Evolutionary conservation across 2,113 vertebrate genomes (phyloP).

Genomic region (Rattus rattus): DNA sequence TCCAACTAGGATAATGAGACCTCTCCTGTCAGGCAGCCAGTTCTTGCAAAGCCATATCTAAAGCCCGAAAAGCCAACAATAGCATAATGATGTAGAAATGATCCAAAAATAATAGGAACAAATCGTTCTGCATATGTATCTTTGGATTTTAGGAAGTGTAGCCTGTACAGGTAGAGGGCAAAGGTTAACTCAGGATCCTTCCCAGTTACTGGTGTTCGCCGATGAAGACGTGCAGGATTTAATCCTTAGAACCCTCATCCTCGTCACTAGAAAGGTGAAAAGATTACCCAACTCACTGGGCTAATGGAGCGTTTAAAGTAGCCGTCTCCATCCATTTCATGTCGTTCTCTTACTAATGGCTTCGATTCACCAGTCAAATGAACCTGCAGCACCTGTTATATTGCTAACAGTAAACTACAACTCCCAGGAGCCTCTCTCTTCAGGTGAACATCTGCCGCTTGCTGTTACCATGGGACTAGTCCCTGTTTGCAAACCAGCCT

Average conservation of each 20-base stretch:
- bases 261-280: neutral
- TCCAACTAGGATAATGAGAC: slow-evolving; percentile 39
- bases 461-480: neutral
- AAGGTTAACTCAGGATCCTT: neutral
- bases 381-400: neutral
- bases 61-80: neutral
- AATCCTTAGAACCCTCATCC: neutral
- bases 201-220: neutral
- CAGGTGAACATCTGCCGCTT: neutral
- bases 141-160: neutral
- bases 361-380: slow-evolving; percentile 24
- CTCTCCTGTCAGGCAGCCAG: neutral
- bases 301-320: slow-evolving; percentile 10
- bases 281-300: neutral
- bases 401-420: neutral
- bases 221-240: neutral
- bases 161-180: neutral
- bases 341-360: neutral
- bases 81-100: neutral
- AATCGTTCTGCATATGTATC: neutral
- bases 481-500: slow-evolving; percentile 1
- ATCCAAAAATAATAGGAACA: neutral
- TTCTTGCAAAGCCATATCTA: neutral
- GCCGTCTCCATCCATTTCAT: neutral
- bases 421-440: neutral